Conservation (phyloP, 2,113 vertebrate species). For the Centropristis striata region DNA sequence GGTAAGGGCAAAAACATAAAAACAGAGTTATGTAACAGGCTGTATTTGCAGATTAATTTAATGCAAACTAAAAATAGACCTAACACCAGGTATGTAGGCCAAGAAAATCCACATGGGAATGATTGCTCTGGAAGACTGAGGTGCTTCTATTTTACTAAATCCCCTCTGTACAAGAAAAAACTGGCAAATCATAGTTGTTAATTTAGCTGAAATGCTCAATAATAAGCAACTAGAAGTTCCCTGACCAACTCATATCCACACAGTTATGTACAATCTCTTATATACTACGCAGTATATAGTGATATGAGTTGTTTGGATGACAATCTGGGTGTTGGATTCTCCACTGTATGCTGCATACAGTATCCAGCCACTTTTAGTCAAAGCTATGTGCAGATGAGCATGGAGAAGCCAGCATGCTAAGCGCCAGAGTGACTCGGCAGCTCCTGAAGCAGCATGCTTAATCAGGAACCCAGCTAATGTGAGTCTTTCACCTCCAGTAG, state of each 20-base stretch:
- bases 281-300: conserved; percentile 71
- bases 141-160: conserved; percentile 19
- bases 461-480: conserved; percentile 51
- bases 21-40: conserved; percentile 51
- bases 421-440: conserved; percentile 72
- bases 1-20: conserved; percentile 54
- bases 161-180: conserved; percentile 21
- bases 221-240: conserved; percentile 68
- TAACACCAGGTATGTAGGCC: conserved; percentile 47
- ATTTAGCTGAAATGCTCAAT: conserved; percentile 60
- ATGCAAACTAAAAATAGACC: conserved; percentile 40
- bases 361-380: conserved; percentile 73
- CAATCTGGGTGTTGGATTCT: conserved; percentile 68
- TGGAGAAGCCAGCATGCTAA: conserved; percentile 83
- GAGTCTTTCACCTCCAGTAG: conserved; percentile 47
- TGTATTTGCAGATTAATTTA: conserved; percentile 53
- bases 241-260: conserved; percentile 75
- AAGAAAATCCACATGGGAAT: conserved; percentile 49
- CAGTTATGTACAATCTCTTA: conserved; percentile 45
- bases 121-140: conserved; percentile 57
- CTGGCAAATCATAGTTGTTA: conserved; percentile 13
- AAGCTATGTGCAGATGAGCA: conserved; percentile 80
- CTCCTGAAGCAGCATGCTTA: conserved; percentile 78
- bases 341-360: conserved; percentile 82
- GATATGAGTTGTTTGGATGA: conserved; percentile 78